Percentiles rank a stretch among this genome's conserved stretches.
Conservation (phyloP, 2,113 vertebrate genomes). For the Salminus brasiliensis region DNA sequence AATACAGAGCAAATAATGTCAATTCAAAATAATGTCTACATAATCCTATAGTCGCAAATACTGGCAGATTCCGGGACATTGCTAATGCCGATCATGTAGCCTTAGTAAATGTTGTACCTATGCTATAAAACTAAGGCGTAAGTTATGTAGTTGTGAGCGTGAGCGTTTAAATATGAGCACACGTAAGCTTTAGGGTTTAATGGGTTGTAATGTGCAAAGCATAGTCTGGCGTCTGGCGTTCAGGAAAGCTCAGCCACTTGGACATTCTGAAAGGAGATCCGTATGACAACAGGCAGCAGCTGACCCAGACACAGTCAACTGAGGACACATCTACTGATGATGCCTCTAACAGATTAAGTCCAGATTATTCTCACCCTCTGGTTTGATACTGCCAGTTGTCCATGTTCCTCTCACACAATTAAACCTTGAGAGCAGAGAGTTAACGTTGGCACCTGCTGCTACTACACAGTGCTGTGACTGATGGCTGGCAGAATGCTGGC, state of each 20-base stretch:
- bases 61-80: no score
- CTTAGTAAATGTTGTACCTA: no score
- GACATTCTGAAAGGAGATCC: neutral
- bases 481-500: neutral
- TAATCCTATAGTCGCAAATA: no score
- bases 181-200: no score
- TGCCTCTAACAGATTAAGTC: constrained; percentile 33
- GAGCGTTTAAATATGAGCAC: no score
- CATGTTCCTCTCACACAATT: constrained; percentile 39
- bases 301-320: constrained; percentile 33
- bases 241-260: neutral
- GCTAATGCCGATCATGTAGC: no score
- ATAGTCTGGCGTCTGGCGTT: neutral
- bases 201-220: neutral
- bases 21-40: no score
- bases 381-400: constrained; percentile 7
- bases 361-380: constrained; percentile 15
- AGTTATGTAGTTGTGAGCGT: no score
- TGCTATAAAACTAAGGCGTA: no score
- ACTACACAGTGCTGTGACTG: constrained; percentile 32
- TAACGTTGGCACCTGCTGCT: constrained; percentile 41
- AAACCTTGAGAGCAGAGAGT: constrained; percentile 37
- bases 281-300: neutral
- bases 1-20: no score
- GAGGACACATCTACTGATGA: constrained; percentile 1